These are phyloP conservation scores for Drosophila aldrichi DNA, from an alignment of 2,888 invertebrate species.

Conservation along the genomic window DNA sequence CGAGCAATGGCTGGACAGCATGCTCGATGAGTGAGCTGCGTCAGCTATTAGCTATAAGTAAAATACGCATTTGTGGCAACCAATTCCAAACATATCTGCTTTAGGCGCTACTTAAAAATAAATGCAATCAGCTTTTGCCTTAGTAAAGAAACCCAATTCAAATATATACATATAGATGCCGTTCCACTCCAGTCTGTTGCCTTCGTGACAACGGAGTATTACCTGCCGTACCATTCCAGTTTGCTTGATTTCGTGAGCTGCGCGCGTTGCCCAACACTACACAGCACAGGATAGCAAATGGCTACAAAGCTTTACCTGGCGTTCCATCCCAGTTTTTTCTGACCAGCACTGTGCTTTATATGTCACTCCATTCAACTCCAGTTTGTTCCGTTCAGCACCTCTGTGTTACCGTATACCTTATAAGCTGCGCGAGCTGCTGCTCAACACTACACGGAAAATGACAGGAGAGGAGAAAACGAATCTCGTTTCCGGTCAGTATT, in stretches of 20 bases:
- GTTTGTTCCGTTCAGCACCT: no score
- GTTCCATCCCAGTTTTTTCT: no score
- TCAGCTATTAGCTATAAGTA: not conserved
- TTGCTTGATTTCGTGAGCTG: not conserved
- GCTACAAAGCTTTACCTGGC: not conserved
- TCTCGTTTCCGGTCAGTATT: not conserved
- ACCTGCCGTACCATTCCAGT: not conserved
- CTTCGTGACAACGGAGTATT: no score
- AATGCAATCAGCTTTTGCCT: not conserved
- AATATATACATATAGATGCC: no score
- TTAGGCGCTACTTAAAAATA: not conserved
- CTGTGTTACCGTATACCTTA: not conserved
- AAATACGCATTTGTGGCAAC: not conserved
- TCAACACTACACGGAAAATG: not conserved
- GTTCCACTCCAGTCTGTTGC: not conserved
- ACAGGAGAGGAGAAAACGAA: no score
- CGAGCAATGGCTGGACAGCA: conserved; percentile 84
- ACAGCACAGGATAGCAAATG: not conserved
- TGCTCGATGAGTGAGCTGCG: conserved; percentile 78
- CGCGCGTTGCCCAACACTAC: not conserved
- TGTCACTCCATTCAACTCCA: no score
- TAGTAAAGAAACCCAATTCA: not conserved
- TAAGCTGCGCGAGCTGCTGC: not conserved
- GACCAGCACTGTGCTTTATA: no score
- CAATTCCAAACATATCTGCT: not conserved